Evolutionary conservation across 1,140 invertebrate genomes (phyloP), one percentile per base, ranked within the genome.

Genomic region (Diorhabda elongata): DNA sequence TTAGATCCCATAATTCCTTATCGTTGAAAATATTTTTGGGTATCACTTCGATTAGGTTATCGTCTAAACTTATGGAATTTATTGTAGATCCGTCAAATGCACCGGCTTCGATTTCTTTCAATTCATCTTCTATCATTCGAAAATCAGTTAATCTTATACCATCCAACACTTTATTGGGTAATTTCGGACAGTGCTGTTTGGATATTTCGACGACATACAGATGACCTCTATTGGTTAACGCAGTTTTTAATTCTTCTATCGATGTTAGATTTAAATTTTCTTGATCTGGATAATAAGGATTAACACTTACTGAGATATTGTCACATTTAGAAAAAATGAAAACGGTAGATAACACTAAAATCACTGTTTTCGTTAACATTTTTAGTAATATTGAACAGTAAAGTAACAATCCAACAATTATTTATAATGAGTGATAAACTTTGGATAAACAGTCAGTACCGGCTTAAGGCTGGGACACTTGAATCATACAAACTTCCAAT

Each of bases 21-120:
- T 52, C 45, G 45, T 52, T 52, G 45, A 52, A 52, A 9, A 52
- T 9, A 9, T 9, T 9, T 52, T 52, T 52, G 5, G 5, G 5
- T 5, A 52, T 9, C 5, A 9, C 8, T 52, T 52, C 45, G 45
- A 52, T 52, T 5, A 6, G 5, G 8, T 52, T 52, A 9, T 52
- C 5, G 8, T 52, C 45, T 5, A 52, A 9, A 6, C n/a, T n/a
- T 8, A 52, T 52, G 6, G 6, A 8, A n/a, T 52, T 52, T 2
- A 52, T 52, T 2, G 2, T 2, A n/a, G 47, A 3, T 52, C 47
- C 47, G 6, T 62, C 43, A 2, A 62, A 44, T 9, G 43, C 61
- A 62, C 61, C 61, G 6, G 61, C 7, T 44, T 62, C 61, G 11
- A 62, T 62, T 8, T 62, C 43, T 11, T 62, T 11, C 5, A 62